Base-by-base conservation (phyloP, 1,140 invertebrate species). In the Brachionus rotundiformis region DNA sequence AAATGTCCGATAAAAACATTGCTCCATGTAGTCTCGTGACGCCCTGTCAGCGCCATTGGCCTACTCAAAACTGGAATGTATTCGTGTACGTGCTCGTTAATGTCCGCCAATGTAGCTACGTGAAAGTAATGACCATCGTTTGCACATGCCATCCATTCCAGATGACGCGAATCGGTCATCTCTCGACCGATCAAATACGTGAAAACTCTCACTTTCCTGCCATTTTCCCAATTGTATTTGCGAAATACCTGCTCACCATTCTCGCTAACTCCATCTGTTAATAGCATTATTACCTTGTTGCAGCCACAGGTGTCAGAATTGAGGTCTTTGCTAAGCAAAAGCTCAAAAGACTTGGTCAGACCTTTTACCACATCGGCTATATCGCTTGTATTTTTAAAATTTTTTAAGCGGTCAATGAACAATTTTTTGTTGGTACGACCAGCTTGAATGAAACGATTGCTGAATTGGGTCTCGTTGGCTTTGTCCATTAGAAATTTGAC, bases 201-300 rank as follows among this genome's bases (percentile, higher is more conserved):
- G 88, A 99, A 99, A 82, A 99, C 92, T 84, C 97, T 90, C 7
- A 98, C 33, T 47, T 25, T 36, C 11, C 33, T 16, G 23, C 75
- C 39, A 16, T 25, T 19, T 23, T 82, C 33, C 92, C 92, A 94
- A 87, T 98, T 98, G 87, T 93, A 95, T 82, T 90, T 89, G 84
- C 93, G 90, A 87, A 98, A 98, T 61, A 98, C 92, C 84, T 95
- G 92, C 85, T 95, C 92, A 87, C 93, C 96, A 85, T 93, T 94
- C 84, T 95, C 93, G 13, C 96, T 95, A 23, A 96, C 94, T 27
- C 96, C 97, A 89, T 99, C 97, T 8, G 96, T 98, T 83, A 99
- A 93, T 63, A 99, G 88, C 96, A 99, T 98, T 84, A 99, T 98
- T 8, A 95, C 96, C 88, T 96, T 93, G 88, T 98, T 98, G 85